Base-by-base conservation (phyloP, 92 coral and sea anemone species). In the Palythoa grandiflora region DNA sequence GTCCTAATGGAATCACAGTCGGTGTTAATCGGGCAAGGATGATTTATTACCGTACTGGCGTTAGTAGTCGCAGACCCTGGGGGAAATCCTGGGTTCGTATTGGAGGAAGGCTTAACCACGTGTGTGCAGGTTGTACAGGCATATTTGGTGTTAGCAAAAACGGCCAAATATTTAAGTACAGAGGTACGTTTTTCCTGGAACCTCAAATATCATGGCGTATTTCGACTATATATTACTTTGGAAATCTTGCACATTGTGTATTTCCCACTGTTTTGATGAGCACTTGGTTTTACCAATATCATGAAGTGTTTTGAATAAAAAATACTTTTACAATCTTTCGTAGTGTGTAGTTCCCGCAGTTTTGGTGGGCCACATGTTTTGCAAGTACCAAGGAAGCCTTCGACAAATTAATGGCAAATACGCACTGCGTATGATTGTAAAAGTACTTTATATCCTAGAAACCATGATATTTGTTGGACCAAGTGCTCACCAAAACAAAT, bases 91-190 rank as follows among this genome's bases (percentile, higher is more conserved):
- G 91, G 91, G 68, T 55, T 14, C 88, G 47, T 15, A 37, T 89
- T 77, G 76, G 73, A 16, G 92, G 92, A 35, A 78, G 70, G 37
- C 86, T 90, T 36, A 85, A 77, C 35, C 79, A 90, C 75, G 81
- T 90, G 3, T 71, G 87, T 9, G 44, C 54, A 3, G 92, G 92
- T 2, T 83, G 83, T 38, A 71, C 68, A 59, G 92, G 92, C 39
- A 47, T 71, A 12, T 90, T 71, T 73, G 92, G 92, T 4, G 89
- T 90, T 85, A 90, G 84, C 87, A 57, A 63, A 59, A 66, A 71
- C 35, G 83, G 87, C 28, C 37, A 63, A 21, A 84, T 89, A 3
- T 89, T 53, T 54, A 80, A 40, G 38, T 80, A 80, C 73, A 39
- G 73, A 80, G 85, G 85, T 80, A 63, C 20, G n/a, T 39, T 28